Evolutionary conservation across 2,113 vertebrate genomes (phyloP).

Genomic region (Calyptommatus sinebrachiatus): DNA sequence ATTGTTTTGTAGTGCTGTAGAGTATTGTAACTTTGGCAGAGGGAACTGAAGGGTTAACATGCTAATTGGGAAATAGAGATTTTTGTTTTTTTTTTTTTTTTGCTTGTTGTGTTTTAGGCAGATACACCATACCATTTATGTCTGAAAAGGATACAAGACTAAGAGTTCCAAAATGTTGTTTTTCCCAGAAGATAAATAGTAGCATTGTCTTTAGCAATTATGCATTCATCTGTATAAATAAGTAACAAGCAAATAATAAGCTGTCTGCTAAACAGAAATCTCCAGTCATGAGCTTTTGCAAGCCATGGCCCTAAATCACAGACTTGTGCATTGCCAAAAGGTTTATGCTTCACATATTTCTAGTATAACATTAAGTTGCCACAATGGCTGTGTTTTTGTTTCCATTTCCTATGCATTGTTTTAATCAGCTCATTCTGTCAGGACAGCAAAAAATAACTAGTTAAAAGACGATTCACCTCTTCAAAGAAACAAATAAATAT

Average conservation of each 20-base stretch:
- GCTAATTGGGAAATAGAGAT: neutral
- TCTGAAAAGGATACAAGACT: slow-evolving; percentile 17
- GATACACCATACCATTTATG: slow-evolving; percentile 4
- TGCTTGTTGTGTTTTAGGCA: slow-evolving; percentile 1
- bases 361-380: slow-evolving; percentile 32
- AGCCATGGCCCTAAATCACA: slow-evolving; percentile 14
- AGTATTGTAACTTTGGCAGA: neutral
- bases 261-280: slow-evolving; percentile 16
- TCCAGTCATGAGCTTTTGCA: slow-evolving; percentile 22
- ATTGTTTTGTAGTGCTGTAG: slow-evolving; percentile 12
- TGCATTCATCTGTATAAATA: slow-evolving; percentile 31
- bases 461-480: slow-evolving; percentile 8
- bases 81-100: slow-evolving; percentile 15
- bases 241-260: slow-evolving; percentile 29
- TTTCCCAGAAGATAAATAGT: slow-evolving; percentile 21
- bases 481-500: neutral
- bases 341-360: slow-evolving; percentile 26
- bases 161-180: slow-evolving; percentile 21
- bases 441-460: neutral
- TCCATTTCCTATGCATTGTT: slow-evolving; percentile 31
- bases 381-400: neutral
- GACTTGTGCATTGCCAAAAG: neutral
- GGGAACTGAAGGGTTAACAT: slow-evolving; percentile 15
- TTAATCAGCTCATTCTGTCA: slow-evolving; percentile 25
- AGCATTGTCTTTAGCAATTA: slow-evolving; percentile 9